phyloP scores from a whole-genome alignment of 2,797 vertebrate species.

The Myotis planiceps region DNA sequence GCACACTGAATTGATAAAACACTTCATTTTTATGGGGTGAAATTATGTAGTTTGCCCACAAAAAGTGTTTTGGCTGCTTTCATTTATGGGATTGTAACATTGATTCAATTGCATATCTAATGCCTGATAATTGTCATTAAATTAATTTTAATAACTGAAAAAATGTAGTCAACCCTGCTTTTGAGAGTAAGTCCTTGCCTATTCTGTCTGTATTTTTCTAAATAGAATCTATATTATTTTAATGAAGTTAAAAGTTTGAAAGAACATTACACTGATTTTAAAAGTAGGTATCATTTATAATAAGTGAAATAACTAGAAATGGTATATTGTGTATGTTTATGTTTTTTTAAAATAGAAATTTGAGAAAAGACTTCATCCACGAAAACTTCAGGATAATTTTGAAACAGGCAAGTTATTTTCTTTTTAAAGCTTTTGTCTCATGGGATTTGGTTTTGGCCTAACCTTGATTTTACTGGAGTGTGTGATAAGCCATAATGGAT shows the following conservation, averaged over 20 bases:
- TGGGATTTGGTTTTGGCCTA: not conserved
- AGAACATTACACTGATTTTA: not conserved
- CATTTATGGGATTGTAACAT: not conserved
- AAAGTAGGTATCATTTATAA: not conserved
- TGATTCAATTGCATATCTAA: not conserved
- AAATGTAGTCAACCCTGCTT: not conserved
- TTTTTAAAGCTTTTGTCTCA: not conserved
- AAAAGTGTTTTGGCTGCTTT: not conserved
- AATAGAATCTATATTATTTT: not conserved
- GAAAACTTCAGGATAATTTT: constrained; percentile 95
- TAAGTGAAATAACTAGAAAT: constrained; percentile 61
- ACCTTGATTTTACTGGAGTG: not conserved
- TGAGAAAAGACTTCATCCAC: constrained; percentile 93
- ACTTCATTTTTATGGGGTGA: not conserved
- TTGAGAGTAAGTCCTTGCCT: not conserved
- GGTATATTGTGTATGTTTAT: not conserved
- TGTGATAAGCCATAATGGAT: not conserved
- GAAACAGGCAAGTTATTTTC: constrained; percentile 90
- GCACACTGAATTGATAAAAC: not conserved
- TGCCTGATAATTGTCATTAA: constrained; percentile 39
- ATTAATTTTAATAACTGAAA: constrained; percentile 32
- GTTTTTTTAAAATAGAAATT: constrained; percentile 90
- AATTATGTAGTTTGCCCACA: not conserved
- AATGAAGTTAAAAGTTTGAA: constrained; percentile 19
- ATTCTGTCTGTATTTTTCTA: not conserved